Conservation (phyloP, 2,797 vertebrate genomes). For the Enteromius radiatus region DNA sequence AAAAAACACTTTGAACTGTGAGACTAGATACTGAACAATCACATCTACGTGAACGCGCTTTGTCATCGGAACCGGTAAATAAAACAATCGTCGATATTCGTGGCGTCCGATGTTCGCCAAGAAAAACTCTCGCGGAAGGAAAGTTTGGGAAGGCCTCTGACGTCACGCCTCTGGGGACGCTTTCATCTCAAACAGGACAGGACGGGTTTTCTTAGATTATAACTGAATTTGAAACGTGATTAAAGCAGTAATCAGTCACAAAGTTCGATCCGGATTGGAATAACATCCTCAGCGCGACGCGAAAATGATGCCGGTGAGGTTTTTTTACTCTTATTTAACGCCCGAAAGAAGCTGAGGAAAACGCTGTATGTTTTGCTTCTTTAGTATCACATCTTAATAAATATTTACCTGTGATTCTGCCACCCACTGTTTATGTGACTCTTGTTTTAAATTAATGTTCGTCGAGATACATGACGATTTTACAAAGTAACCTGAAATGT, state of each 20-base stretch:
- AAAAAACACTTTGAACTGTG: not conserved
- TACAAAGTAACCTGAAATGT: too few relatives aligned
- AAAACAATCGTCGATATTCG: not conserved
- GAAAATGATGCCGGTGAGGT: conserved; percentile 43
- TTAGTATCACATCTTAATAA: too few relatives aligned
- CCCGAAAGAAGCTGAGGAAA: not conserved
- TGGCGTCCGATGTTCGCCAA: not conserved
- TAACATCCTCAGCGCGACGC: not conserved
- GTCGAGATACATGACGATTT: not conserved
- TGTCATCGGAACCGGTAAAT: not conserved
- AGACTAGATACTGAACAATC: too few relatives aligned
- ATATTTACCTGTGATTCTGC: not conserved
- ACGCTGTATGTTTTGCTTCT: not conserved
- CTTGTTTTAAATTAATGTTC: not conserved
- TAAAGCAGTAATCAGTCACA: not conserved
- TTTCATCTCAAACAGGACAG: not conserved
- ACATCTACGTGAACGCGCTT: not conserved
- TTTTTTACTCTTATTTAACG: not conserved
- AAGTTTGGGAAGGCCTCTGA: conserved; percentile 45
- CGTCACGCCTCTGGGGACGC: not conserved
- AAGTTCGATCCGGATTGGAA: not conserved
- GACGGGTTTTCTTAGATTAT: not conserved
- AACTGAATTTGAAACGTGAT: not conserved
- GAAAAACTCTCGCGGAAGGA: conserved; percentile 15
- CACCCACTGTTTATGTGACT: not conserved